Base-by-base conservation (phyloP, 2,113 vertebrate species). In the Chionis minor region DNA sequence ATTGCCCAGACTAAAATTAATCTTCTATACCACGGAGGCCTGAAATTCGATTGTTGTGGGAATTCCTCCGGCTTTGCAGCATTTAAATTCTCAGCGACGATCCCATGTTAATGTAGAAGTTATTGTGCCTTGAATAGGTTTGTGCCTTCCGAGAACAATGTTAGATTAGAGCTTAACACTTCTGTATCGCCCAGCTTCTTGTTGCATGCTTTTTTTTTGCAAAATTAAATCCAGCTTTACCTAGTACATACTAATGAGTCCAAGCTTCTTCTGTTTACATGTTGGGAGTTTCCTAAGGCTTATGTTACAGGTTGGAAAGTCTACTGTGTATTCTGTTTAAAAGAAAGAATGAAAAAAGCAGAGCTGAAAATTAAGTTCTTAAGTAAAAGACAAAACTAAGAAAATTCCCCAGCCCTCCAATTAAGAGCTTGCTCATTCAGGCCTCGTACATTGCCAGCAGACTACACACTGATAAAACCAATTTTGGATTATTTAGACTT, bases 11-110 rank as follows among this genome's bases (percentile, higher is more conserved):
- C 73, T 85, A 94, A 88, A 85, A 95, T 65, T 88, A 93, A 82
- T 87, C 74, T 89, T 65, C 81, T 85, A 5, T 82, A 67, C 47
- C 54, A 75, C 20, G 40, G 58, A 90, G 87, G 79, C 33, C 62
- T 83, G 47, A 86, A 70, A 95, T 71, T 35, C 90, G 33, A 79
- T 88, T 93, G 87, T 49, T 93, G 81, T 80, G 81, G 67, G 83
- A 95, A 91, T 93, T 95, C 51, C 58, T 93, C 51, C 6, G 19
- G 54, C 62, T 65, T 92, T 83, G 45, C 0, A 0, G 66, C 69
- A 72, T 93, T 96, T 94, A 93, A 82, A 95, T 96, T 96, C 78
- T 86, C 81, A 92, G 67, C 45, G 85, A 94, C 85, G 51, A 62
- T 66, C 49, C n/a, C 1, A 0, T 35, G 49, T 73, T 80, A 85